Conservation (phyloP, 2,113 vertebrate genomes). For the Nycticryphes semicollaris region DNA sequence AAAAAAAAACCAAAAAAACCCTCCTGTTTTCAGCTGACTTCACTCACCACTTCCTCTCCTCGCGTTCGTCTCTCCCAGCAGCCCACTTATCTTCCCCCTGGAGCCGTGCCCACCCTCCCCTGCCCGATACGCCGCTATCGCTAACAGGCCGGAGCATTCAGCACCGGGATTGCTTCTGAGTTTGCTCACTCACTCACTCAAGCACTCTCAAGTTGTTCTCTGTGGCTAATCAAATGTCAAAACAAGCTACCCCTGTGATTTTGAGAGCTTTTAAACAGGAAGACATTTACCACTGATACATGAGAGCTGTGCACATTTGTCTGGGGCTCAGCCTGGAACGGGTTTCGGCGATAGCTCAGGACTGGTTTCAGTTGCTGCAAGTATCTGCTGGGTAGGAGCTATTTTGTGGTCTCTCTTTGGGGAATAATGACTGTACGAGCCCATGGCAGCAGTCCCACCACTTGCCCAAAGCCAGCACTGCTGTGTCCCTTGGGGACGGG, state of each 20-base stretch:
- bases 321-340: neutral
- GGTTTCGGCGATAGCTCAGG: neutral
- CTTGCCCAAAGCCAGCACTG: rapidly evolving
- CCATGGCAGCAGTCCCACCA: rapidly evolving
- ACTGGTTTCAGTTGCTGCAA: neutral
- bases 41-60: conserved; percentile 76
- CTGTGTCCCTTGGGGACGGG: rapidly evolving
- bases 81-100: conserved; percentile 76
- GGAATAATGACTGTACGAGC: rapidly evolving
- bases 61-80: conserved; percentile 71
- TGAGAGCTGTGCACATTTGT: neutral
- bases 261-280: conserved; percentile 59
- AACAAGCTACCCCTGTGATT: conserved; percentile 47
- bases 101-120: conserved; percentile 72
- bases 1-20: too few species aligned
- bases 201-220: conserved; percentile 61
- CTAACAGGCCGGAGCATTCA: conserved; percentile 19
- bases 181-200: neutral
- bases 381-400: neutral
- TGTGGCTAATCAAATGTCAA: conserved; percentile 72
- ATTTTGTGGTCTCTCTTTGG: neutral
- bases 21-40: conserved; percentile 68
- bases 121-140: conserved; percentile 15
- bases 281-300: neutral
- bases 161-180: neutral